Percentiles rank a stretch among this genome's conserved stretches.
phyloP scores from a whole-genome alignment of 2,888 invertebrate species.

The Lymantria dispar region DNA sequence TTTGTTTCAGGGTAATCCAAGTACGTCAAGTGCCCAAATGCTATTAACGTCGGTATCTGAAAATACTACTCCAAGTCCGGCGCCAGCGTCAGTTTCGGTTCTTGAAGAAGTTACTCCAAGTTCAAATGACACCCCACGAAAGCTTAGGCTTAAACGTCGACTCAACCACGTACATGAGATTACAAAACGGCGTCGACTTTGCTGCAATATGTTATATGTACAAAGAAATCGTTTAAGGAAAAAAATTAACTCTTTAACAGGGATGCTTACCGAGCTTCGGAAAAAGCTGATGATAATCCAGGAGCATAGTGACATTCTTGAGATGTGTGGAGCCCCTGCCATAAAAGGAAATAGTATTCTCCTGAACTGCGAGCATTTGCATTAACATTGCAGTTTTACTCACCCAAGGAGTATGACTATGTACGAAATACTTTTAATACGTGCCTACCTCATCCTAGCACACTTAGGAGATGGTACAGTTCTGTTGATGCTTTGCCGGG shows the following conservation, averaged over 20 bases:
- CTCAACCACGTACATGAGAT: neutral
- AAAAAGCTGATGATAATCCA: neutral
- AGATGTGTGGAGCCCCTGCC: neutral
- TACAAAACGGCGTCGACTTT: neutral
- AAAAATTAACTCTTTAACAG: conserved; percentile 1
- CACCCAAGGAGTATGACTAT: conserved; percentile 18
- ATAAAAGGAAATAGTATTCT: conserved; percentile 1
- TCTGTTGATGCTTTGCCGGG: conserved; percentile 7
- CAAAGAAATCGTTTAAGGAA: conserved; percentile 1
- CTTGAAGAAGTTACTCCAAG: conserved; percentile 1
- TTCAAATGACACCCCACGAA: conserved; percentile 1
- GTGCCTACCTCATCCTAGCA: conserved; percentile 16
- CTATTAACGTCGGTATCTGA: neutral
- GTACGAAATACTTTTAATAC: conserved; percentile 19
- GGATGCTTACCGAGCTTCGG: neutral
- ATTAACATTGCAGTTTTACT: conserved; percentile 10
- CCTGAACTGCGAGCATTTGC: conserved; percentile 6
- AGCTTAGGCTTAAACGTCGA: conserved; percentile 1
- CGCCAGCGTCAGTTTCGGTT: neutral
- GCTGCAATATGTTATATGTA: neutral
- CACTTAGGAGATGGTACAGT: conserved; percentile 16
- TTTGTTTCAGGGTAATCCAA: neutral
- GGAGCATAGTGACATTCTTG: conserved; percentile 1
- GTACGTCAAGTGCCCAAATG: neutral
- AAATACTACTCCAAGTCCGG: neutral